Conservation (phyloP, 2,113 vertebrate species). For the Mirounga angustirostris region DNA sequence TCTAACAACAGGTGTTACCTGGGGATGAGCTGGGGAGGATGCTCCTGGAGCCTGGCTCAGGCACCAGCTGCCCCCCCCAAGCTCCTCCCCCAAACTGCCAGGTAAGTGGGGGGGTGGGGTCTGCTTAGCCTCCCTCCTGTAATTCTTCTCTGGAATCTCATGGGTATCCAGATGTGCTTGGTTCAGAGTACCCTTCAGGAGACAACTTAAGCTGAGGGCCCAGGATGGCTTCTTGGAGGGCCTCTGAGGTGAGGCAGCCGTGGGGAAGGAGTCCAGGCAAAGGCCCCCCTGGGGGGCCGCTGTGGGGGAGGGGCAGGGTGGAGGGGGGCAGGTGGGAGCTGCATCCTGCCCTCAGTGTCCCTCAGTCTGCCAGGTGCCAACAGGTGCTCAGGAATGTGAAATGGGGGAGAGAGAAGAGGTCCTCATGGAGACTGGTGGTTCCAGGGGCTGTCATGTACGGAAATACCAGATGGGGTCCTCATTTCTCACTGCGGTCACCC, state of each 20-base stretch:
- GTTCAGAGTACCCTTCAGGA: background rate
- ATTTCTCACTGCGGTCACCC: background rate
- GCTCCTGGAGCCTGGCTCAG: background rate
- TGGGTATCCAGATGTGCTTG: background rate
- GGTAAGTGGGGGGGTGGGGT: background rate
- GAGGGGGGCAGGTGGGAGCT: background rate
- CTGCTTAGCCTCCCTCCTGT: background rate
- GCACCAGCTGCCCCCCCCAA: background rate
- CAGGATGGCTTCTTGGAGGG: background rate
- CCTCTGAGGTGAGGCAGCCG: too few species aligned
- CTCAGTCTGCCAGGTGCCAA: background rate
- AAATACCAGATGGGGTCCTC: background rate
- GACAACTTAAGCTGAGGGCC: background rate
- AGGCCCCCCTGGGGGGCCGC: background rate
- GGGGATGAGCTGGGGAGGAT: accelerated
- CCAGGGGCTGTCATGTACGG: background rate
- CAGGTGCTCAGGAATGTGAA: background rate
- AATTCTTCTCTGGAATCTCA: background rate
- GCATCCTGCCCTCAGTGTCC: background rate
- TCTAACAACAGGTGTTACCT: background rate
- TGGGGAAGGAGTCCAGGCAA: background rate
- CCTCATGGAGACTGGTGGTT: background rate
- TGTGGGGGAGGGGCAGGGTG: background rate
- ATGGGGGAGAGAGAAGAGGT: background rate
- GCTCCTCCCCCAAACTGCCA: background rate